Base-by-base conservation (phyloP, 2,797 vertebrate species). In the Pipistrellus pipistrellus region DNA sequence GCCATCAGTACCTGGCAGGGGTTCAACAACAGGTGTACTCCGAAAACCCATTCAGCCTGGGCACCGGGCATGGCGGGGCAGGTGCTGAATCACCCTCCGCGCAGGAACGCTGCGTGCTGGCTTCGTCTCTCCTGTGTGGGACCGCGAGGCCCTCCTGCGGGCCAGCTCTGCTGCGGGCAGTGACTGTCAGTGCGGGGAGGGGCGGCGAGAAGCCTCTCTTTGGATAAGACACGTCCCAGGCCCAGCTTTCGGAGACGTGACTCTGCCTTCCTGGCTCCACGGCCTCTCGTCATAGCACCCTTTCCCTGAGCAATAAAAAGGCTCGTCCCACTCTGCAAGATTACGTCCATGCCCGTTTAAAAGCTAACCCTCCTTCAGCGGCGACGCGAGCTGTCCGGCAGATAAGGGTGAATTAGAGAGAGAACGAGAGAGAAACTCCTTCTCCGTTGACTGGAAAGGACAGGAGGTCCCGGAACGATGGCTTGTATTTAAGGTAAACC, bases 1-100 rank as follows among this genome's bases (percentile, higher is more conserved):
- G 96, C 85, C 96, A 44, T 44, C 25, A 4, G 95, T 75, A 93
- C 62, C 13, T 88, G 95, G 92, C 87, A 30, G 46, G 35, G 59
- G 18, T 59, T 89, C 82, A 93, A 94, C 94, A 96, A 93, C 96
- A 95, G 84, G 96, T 88, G 91, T 93, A 84, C 87, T 94, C 80
- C 91, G 51, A 96, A 96, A 96, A 59, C 53, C 69, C 95, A 86
- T 92, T 96, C 32, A 21, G 91, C 85, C 75, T 48, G 51, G 30
- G 84, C 64, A 86, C 30, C 48, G 41, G 81, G 59, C 66, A 69
- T 62, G 88, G 88, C 75, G 82, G 76, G 87, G 85, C 83, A 94
- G 92, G 93, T 89, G 94, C 93, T 75, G 83, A 91, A 92, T 93
- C 94, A 85, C 91, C 94, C 71, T 89, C 59, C 4, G 0, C 48